Percentiles rank a stretch among this genome's conserved stretches.
Conservation (phyloP, 2,797 vertebrate genomes). For the Clarias pachynema region DNA sequence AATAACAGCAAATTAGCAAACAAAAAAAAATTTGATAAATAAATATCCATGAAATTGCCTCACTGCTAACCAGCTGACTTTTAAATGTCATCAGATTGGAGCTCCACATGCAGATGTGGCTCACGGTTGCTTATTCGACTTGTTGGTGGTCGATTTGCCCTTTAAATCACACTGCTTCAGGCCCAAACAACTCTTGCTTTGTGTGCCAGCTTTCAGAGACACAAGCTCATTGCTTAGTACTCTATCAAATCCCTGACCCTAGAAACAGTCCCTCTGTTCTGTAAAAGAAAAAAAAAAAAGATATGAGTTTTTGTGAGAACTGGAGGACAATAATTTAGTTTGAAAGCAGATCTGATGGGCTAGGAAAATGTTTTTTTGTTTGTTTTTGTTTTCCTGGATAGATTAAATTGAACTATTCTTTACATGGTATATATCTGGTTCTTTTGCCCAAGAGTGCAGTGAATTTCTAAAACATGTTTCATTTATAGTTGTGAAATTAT, state of each 20-base stretch:
- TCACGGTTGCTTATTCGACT: slow-evolving; percentile 45
- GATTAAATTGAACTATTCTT: not conserved
- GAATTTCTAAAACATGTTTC: not conserved
- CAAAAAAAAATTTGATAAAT: not conserved
- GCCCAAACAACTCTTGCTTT: slow-evolving; percentile 73
- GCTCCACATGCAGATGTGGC: slow-evolving; percentile 65
- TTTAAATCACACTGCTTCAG: slow-evolving; percentile 70
- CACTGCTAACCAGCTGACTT: slow-evolving; percentile 64
- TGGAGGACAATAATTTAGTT: slow-evolving; percentile 27
- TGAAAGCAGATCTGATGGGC: slow-evolving; percentile 26
- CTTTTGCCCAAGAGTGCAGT: not conserved
- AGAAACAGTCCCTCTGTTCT: slow-evolving; percentile 71
- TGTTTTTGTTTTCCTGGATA: not conserved
- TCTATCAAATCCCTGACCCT: slow-evolving; percentile 57
- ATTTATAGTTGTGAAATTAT: not conserved
- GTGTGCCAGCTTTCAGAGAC: slow-evolving; percentile 64
- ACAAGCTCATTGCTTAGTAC: slow-evolving; percentile 56
- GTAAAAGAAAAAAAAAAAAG: not conserved
- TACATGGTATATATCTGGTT: not conserved
- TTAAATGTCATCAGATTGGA: slow-evolving; percentile 74
- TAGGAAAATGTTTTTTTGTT: not conserved
- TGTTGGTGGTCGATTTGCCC: slow-evolving; percentile 70
- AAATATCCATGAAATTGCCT: slow-evolving; percentile 46
- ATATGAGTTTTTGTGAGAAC: slow-evolving; percentile 52
- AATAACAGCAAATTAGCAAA: too few species aligned